Conservation (phyloP, 1,140 invertebrate genomes). For the Lepidostoma basale region DNA sequence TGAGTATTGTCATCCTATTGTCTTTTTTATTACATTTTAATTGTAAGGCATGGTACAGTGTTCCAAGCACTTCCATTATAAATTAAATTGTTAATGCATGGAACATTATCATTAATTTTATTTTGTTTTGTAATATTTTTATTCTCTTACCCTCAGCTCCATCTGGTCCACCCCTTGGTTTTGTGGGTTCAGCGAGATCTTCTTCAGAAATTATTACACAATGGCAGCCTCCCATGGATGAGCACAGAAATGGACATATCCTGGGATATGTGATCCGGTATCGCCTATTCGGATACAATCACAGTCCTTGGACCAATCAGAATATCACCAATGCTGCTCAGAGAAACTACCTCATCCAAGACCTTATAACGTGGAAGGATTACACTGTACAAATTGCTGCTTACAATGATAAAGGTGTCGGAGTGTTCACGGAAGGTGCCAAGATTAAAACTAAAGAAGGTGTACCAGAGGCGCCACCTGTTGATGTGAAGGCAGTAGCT, state of each 20-base stretch:
- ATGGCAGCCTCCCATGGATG: slow-evolving; percentile 93
- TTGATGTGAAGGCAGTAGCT: slow-evolving; percentile 76
- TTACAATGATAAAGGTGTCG: slow-evolving; percentile 96
- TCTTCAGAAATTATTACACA: slow-evolving; percentile 95
- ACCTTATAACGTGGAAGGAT: slow-evolving; percentile 97
- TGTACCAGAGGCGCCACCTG: slow-evolving; percentile 90
- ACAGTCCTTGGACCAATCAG: slow-evolving; percentile 84
- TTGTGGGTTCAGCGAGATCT: slow-evolving; percentile 90
- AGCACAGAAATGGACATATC: slow-evolving; percentile 93
- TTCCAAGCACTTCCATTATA: no score
- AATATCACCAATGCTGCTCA: slow-evolving; percentile 94
- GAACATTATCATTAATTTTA: no score
- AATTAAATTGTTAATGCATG: no score
- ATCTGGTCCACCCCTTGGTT: slow-evolving; percentile 85
- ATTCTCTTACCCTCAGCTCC: slow-evolving; percentile 67
- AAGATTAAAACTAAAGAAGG: slow-evolving; percentile 95
- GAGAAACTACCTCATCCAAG: slow-evolving; percentile 89
- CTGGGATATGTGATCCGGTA: slow-evolving; percentile 93
- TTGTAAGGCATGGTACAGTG: no score
- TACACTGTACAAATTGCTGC: slow-evolving; percentile 97
- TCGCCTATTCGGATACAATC: slow-evolving; percentile 87
- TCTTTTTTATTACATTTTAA: no score
- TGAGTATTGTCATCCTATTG: no score
- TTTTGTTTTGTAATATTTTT: no score
- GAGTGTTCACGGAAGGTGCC: slow-evolving; percentile 88